Percentiles rank a stretch among this genome's conserved stretches.
phyloP scores from a whole-genome alignment of 1,140 invertebrate genomes.

The Micrasema longulum region DNA sequence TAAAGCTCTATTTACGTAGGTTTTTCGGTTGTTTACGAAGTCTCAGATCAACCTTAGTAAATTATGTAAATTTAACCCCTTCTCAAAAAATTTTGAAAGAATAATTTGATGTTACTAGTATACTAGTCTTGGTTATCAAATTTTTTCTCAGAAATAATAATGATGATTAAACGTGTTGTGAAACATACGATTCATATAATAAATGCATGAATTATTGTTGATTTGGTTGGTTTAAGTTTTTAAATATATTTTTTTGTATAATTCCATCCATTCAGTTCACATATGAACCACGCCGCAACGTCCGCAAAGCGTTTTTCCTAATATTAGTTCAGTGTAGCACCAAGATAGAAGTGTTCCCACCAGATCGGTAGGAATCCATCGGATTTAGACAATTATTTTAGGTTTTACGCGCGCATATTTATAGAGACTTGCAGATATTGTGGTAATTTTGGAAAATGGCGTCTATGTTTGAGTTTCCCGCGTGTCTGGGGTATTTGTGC shows the following conservation, averaged over 20 bases:
- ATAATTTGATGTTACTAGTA: not conserved
- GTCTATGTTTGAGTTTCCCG: constrained; percentile 27
- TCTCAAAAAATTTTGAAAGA: not conserved
- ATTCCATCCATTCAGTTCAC: constrained; percentile 2
- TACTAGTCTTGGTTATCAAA: not conserved
- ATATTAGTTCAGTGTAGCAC: constrained; percentile 67
- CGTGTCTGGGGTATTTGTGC: constrained; percentile 8
- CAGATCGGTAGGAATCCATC: constrained; percentile 63
- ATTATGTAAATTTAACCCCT: too few species aligned
- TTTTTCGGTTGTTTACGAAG: too few species aligned
- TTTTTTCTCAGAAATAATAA: not conserved
- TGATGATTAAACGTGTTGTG: not conserved
- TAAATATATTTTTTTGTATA: not conserved
- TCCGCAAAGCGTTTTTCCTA: constrained; percentile 60
- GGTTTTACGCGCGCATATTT: constrained; percentile 59
- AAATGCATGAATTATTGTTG: not conserved
- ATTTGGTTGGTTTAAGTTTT: not conserved
- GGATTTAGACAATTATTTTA: constrained; percentile 72
- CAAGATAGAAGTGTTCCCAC: constrained; percentile 68
- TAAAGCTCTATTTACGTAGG: too few species aligned
- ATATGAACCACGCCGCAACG: constrained; percentile 1
- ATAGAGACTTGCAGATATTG: constrained; percentile 52
- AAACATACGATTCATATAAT: not conserved
- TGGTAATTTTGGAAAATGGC: constrained; percentile 47
- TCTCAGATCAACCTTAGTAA: too few species aligned